Evolutionary conservation across 2,113 vertebrate species (phyloP).

Genomic region (Desmodus rotundus): DNA sequence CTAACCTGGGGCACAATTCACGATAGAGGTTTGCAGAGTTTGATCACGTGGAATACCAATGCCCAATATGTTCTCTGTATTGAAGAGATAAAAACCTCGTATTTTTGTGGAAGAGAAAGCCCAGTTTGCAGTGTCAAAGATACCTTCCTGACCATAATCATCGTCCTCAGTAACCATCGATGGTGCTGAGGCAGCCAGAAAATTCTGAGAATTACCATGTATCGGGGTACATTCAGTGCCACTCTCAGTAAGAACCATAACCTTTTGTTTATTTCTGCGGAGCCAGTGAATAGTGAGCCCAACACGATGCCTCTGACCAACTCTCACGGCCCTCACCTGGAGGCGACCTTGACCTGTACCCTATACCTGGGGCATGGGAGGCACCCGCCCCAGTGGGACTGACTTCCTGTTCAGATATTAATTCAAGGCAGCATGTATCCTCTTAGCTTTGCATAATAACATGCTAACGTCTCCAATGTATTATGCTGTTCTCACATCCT

Average conservation of each 20-base stretch:
- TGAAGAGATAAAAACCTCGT: neutral
- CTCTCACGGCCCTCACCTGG: neutral
- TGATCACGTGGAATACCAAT: neutral
- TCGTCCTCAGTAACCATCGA: neutral
- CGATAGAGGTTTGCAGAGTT: neutral
- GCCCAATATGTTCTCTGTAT: neutral
- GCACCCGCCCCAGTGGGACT: neutral
- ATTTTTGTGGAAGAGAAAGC: neutral
- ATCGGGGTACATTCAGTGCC: neutral
- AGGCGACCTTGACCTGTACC: too few species aligned
- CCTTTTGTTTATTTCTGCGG: neutral
- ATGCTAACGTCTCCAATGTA: neutral
- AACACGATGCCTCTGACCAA: neutral
- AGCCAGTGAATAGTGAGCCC: neutral
- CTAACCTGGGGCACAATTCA: neutral
- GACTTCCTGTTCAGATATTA: neutral
- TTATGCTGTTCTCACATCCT: neutral
- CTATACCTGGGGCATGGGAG: neutral
- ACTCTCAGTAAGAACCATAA: too few species aligned
- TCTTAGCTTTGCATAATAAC: neutral
- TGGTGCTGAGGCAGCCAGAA: neutral
- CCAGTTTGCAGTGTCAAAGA: neutral
- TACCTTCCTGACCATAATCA: neutral
- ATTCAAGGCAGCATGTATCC: neutral
- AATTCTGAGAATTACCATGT: neutral